Conservation (phyloP, 2,797 vertebrate genomes). For the Sebastes taczanowskii region DNA sequence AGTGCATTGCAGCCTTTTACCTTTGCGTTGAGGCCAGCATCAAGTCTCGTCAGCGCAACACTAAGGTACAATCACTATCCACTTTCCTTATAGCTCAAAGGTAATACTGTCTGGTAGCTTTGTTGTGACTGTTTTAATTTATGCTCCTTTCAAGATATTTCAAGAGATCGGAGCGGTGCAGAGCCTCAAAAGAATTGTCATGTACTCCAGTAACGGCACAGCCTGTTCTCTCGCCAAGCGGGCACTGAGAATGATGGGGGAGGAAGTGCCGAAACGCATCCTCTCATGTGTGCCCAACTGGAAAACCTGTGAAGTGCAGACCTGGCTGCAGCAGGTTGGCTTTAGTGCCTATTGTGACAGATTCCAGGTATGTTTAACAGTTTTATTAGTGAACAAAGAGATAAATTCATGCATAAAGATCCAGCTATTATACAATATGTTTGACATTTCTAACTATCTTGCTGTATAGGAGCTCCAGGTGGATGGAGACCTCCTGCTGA, state of each 20-base stretch:
- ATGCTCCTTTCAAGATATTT: slow-evolving; percentile 85
- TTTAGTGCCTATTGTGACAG: slow-evolving; percentile 87
- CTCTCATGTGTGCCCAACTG: slow-evolving; percentile 93
- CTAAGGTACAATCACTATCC: slow-evolving; percentile 82
- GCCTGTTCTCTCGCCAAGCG: slow-evolving; percentile 90
- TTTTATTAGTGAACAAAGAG: not conserved
- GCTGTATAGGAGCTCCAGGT: slow-evolving; percentile 90
- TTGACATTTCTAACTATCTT: not conserved
- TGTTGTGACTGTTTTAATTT: slow-evolving; percentile 9
- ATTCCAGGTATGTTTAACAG: slow-evolving; percentile 86
- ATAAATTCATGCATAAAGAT: not conserved
- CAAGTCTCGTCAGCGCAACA: slow-evolving; percentile 93
- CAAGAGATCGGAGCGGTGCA: slow-evolving; percentile 95
- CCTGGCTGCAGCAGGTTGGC: slow-evolving; percentile 95
- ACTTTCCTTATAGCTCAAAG: not conserved
- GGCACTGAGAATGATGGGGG: slow-evolving; percentile 88
- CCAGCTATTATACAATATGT: not conserved
- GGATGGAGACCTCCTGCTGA: slow-evolving; percentile 94
- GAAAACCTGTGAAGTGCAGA: slow-evolving; percentile 94
- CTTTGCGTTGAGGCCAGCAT: slow-evolving; percentile 93
- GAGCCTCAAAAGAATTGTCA: slow-evolving; percentile 94
- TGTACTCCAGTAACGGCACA: slow-evolving; percentile 93
- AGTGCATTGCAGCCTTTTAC: slow-evolving; percentile 96
- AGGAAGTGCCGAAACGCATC: slow-evolving; percentile 91
- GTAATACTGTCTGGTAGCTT: not conserved